Evolutionary conservation across 2,888 invertebrate genomes (phyloP).

Genomic region (Hypselothyrea guttata): DNA sequence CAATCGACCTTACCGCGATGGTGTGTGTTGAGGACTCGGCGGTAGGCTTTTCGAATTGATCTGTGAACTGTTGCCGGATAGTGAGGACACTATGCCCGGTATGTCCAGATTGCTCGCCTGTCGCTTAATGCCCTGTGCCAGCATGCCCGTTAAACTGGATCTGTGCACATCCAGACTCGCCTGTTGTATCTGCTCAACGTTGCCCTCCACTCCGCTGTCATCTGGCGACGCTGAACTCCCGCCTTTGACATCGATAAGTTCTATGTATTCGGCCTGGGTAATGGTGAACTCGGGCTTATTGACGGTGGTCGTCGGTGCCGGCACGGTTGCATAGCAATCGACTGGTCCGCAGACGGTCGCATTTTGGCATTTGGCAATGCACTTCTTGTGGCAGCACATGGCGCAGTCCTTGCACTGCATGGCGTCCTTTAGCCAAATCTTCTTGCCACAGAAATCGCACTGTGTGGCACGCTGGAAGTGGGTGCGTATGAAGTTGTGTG

Average conservation of each 20-base stretch:
- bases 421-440: conserved; percentile 98
- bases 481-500: conserved; percentile 92
- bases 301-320: conserved; percentile 11
- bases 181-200: conserved; percentile 24
- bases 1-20: conserved; percentile 83
- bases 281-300: conserved; percentile 83
- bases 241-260: conserved; percentile 50
- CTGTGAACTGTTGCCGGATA: conserved; percentile 71
- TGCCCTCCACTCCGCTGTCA: conserved; percentile 4
- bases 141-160: conserved; percentile 82
- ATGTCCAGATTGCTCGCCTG: conserved; percentile 87
- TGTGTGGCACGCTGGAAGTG: conserved; percentile 95
- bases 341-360: conserved; percentile 86
- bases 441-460: conserved; percentile 96
- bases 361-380: conserved; percentile 92
- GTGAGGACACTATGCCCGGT: conserved; percentile 84
- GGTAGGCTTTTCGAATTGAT: conserved; percentile 86
- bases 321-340: conserved; percentile 70
- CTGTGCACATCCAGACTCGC: conserved; percentile 72
- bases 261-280: conserved; percentile 79
- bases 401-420: conserved; percentile 94
- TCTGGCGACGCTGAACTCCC: conserved; percentile 18
- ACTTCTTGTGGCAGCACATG: conserved; percentile 97
- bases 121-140: conserved; percentile 85
- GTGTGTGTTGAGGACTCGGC: conserved; percentile 89